phyloP scores from a whole-genome alignment of 2,113 vertebrate genomes.

The Gorsachius goisagi region DNA sequence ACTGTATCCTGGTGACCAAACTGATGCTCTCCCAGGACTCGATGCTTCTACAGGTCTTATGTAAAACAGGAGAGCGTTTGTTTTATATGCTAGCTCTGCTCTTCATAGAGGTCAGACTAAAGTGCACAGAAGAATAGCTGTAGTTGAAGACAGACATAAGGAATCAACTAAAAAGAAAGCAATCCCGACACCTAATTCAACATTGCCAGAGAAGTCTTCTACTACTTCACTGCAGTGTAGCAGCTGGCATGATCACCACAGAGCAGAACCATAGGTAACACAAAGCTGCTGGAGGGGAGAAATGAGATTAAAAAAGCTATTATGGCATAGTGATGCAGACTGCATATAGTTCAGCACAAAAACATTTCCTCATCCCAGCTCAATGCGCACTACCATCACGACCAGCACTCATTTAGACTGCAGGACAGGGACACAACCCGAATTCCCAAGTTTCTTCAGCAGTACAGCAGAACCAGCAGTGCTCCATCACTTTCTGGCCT shows the following conservation, averaged over 20 bases:
- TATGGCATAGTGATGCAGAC: neutral
- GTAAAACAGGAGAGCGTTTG: neutral
- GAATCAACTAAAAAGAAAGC: neutral
- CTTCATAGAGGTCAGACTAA: neutral
- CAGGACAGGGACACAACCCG: neutral
- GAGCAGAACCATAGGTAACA: neutral
- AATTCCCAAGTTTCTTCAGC: neutral
- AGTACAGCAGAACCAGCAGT: neutral
- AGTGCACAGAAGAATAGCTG: neutral
- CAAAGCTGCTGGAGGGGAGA: neutral
- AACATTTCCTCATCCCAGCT: neutral
- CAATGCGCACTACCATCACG: fast-evolving
- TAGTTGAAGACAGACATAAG: neutral
- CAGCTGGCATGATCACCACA: neutral
- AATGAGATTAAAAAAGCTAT: neutral
- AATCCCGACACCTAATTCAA: neutral
- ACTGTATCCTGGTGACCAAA: neutral
- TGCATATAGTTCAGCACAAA: neutral
- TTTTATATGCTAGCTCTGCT: neutral
- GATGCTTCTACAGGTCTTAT: neutral
- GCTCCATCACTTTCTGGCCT: neutral
- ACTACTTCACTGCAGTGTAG: neutral
- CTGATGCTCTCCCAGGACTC: neutral
- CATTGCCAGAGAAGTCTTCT: neutral
- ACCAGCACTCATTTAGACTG: neutral